phyloP scores from a whole-genome alignment of 2,113 vertebrate species.

The Potamarius usumacintae region DNA sequence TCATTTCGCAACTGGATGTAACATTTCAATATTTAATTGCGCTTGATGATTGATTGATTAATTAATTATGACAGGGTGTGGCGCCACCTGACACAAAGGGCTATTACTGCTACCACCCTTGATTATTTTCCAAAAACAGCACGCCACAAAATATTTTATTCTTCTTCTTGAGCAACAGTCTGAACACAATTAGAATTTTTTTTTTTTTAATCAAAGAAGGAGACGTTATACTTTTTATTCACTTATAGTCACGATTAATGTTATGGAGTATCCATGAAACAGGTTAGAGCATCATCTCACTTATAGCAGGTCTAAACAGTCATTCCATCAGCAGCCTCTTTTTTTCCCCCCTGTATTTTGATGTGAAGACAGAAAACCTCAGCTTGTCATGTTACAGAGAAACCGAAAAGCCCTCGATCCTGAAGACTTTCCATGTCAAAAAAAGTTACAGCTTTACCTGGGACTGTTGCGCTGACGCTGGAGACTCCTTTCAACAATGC shows the following conservation, averaged over 20 bases:
- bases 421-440: not conserved
- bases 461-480: not conserved
- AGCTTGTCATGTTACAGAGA: not conserved
- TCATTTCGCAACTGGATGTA: not conserved
- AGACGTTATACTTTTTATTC: not conserved
- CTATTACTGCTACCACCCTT: not conserved
- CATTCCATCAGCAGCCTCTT: not conserved
- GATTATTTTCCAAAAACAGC: not conserved
- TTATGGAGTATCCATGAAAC: not conserved
- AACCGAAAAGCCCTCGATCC: not conserved
- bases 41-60: not conserved
- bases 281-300: not conserved
- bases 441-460: not conserved
- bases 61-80: not conserved
- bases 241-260: not conserved
- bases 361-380: not conserved
- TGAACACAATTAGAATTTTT: not conserved
- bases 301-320: not conserved
- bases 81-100: not conserved
- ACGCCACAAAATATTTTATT: not conserved
- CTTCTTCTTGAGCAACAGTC: not conserved
- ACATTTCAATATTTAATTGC: not conserved
- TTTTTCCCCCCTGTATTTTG: not conserved
- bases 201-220: not conserved
- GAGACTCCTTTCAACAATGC: not conserved